Percentiles rank a stretch among this genome's conserved stretches.
phyloP scores from a whole-genome alignment of 2,888 invertebrate genomes.

The Lepidocyrtoides sp. region DNA sequence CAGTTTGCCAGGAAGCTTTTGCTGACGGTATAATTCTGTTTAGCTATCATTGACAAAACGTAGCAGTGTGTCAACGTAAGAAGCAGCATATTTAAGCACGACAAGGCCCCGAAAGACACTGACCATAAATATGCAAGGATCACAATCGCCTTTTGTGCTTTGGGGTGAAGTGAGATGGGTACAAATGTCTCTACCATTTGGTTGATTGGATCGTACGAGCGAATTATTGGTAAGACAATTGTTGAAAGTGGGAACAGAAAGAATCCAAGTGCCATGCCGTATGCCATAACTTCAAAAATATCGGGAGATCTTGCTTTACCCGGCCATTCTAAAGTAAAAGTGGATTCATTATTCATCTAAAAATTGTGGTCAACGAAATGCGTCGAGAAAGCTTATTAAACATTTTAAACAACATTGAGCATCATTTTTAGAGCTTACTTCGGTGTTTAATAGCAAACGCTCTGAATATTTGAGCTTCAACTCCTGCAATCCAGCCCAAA shows the following conservation, averaged over 20 bases:
- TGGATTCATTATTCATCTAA: neutral
- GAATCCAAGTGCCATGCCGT: neutral
- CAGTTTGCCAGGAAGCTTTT: neutral
- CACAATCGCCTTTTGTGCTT: neutral
- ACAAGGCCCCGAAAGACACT: neutral
- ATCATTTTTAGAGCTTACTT: neutral
- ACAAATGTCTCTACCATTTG: neutral
- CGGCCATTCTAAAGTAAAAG: neutral
- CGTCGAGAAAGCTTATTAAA: no score
- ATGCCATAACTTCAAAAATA: neutral
- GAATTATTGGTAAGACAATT: neutral
- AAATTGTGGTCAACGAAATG: neutral
- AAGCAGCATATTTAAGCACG: neutral
- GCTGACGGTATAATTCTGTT: neutral
- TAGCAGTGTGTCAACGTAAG: neutral
- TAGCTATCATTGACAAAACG: neutral
- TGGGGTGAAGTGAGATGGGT: neutral
- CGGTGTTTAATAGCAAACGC: neutral
- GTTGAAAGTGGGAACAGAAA: neutral
- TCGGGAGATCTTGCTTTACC: neutral
- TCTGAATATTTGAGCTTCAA: neutral
- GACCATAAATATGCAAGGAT: neutral
- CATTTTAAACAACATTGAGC: neutral
- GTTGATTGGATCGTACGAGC: slow-evolving; percentile 26
- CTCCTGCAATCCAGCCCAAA: neutral